Percentiles rank a stretch among this genome's conserved stretches.
phyloP scores from a whole-genome alignment of 2,113 vertebrate genomes.

The Actinemys pallida region DNA sequence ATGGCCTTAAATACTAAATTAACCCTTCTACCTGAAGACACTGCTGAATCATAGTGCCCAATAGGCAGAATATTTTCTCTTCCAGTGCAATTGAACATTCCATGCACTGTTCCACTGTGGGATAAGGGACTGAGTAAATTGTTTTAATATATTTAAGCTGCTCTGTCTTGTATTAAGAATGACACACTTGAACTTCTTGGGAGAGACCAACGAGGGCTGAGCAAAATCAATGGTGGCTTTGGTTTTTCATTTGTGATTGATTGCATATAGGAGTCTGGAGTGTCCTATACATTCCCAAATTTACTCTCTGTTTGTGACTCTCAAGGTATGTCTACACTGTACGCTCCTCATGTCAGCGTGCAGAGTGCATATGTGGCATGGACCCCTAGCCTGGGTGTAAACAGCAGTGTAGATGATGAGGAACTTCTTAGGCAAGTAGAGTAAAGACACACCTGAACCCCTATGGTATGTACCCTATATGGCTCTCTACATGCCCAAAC shows the following conservation, averaged over 20 bases:
- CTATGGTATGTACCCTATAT: not conserved
- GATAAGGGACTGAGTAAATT: rapidly evolving
- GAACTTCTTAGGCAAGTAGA: not conserved
- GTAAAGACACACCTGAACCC: not conserved
- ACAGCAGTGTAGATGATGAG: not conserved
- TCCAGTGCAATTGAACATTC: not conserved
- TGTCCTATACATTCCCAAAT: not conserved
- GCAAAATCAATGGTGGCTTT: not conserved
- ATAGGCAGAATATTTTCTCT: not conserved
- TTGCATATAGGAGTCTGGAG: too few species aligned
- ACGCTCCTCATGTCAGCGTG: not conserved
- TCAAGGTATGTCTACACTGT: not conserved
- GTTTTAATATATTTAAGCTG: not conserved
- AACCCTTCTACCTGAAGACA: not conserved
- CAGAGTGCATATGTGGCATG: not conserved
- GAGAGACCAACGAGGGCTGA: not conserved
- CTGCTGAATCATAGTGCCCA: not conserved
- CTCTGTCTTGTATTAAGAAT: not conserved
- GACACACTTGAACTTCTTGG: not conserved
- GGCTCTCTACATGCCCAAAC: not conserved
- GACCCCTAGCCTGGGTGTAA: not conserved
- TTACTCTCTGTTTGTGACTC: not conserved
- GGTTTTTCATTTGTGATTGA: too few species aligned
- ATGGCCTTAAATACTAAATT: not conserved
- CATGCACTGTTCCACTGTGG: too few species aligned